These are phyloP conservation scores for Centropus bengalensis DNA, from an alignment of 2,113 vertebrate genomes.

Conservation along the genomic window DNA sequence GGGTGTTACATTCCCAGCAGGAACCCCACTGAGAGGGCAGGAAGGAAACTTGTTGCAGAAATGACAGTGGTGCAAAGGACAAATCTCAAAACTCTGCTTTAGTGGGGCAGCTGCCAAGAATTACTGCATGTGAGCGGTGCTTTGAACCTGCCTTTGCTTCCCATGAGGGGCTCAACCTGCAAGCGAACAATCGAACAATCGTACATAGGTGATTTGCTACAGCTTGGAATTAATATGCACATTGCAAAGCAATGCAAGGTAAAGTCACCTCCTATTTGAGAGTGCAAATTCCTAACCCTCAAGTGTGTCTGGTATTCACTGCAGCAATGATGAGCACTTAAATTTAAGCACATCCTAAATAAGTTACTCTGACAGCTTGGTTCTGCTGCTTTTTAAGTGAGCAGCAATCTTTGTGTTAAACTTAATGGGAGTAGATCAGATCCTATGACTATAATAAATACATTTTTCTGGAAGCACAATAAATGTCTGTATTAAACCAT, in stretches of 20 bases:
- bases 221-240: neutral
- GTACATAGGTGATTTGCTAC: neutral
- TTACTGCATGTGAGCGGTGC: neutral
- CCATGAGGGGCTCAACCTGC: neutral
- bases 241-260: neutral
- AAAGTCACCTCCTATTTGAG: neutral
- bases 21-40: neutral
- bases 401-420: neutral
- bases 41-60: neutral
- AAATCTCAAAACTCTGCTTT: neutral
- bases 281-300: neutral
- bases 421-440: neutral
- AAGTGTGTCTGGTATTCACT: neutral
- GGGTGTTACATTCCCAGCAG: conserved; percentile 14
- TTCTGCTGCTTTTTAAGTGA: neutral
- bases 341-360: neutral
- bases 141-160: neutral
- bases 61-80: neutral
- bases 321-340: neutral
- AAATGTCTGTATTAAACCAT: neutral
- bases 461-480: neutral
- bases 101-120: conserved; percentile 21
- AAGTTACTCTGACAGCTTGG: neutral
- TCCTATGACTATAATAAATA: neutral
- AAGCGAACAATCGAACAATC: neutral